A percentile compares a stretch with the other conserved stretches of the same genome.
These are phyloP conservation scores for Nixonia krombeini DNA, from an alignment of 1,140 invertebrate species.

Conservation along the genomic window DNA sequence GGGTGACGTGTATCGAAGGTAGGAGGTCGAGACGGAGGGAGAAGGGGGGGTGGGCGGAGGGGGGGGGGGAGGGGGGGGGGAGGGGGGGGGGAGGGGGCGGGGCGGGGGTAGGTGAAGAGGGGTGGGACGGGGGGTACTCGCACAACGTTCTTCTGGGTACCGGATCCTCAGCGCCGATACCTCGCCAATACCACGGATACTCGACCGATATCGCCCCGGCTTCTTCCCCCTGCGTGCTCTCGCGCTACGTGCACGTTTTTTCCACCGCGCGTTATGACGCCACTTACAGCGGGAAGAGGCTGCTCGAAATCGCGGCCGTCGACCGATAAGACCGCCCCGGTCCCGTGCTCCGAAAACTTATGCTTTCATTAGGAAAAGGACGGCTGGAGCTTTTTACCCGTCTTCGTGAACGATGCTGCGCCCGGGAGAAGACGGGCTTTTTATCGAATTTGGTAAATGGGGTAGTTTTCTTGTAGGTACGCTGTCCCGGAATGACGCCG, in stretches of 20 bases:
- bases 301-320: conserved; percentile 9
- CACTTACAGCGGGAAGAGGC: background rate
- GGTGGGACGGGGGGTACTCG: conserved; percentile 22
- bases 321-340: background rate
- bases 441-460: too few species aligned
- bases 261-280: conserved; percentile 5
- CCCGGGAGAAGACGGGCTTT: too few species aligned
- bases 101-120: conserved; percentile 1
- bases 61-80: too few species aligned
- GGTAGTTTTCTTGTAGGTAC: too few species aligned
- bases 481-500: too few species aligned
- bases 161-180: conserved; percentile 28
- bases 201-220: conserved; percentile 23
- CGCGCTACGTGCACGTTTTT: conserved; percentile 2
- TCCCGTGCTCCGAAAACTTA: too few species aligned
- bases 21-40: too few species aligned
- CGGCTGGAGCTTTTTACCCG: too few species aligned
- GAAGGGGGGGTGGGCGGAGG: too few species aligned
- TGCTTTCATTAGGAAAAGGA: too few species aligned
- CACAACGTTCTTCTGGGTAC: conserved; percentile 37
- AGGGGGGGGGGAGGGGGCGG: background rate
- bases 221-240: background rate
- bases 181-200: conserved; percentile 30
- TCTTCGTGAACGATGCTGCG: too few species aligned
- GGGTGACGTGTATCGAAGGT: too few species aligned